Conservation (phyloP, 2,888 invertebrate genomes). For the Pseudanteris insignis region DNA sequence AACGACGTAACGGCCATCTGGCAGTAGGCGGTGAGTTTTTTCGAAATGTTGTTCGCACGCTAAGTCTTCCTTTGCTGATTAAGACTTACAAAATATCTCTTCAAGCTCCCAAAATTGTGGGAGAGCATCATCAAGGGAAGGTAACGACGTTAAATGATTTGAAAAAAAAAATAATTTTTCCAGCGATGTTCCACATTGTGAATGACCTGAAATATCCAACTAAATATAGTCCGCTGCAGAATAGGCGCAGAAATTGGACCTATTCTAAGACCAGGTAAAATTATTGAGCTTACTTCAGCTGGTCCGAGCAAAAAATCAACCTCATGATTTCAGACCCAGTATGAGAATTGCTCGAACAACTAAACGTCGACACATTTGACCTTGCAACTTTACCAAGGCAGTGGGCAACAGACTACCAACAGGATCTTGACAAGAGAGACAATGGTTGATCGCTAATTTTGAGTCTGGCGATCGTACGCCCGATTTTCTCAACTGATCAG, state of each 20-base stretch:
- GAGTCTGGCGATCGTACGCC: too few species aligned
- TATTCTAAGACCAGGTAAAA: conserved; percentile 4
- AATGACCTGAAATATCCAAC: conserved; percentile 11
- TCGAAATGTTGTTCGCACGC: too few species aligned
- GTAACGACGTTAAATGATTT: too few species aligned
- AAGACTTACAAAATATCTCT: too few species aligned
- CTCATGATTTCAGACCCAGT: too few species aligned
- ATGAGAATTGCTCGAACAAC: conserved; percentile 10
- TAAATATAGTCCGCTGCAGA: conserved; percentile 8
- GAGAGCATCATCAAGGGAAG: too few species aligned
- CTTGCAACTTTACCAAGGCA: not conserved
- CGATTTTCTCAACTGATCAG: too few species aligned
- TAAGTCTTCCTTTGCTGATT: too few species aligned
- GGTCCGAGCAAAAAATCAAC: conserved; percentile 8
- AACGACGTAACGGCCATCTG: not conserved
- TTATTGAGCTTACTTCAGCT: conserved; percentile 1
- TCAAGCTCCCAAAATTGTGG: too few species aligned
- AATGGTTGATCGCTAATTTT: too few species aligned
- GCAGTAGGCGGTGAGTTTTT: not conserved
- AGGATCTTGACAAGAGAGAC: too few species aligned
- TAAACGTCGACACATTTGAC: not conserved
- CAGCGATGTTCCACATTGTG: not conserved
- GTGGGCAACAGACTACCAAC: too few species aligned
- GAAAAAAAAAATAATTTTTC: not conserved
- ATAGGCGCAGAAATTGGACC: conserved; percentile 1